Base-by-base conservation (phyloP, 2,797 vertebrate species). In the Hozukius guyotensis region DNA sequence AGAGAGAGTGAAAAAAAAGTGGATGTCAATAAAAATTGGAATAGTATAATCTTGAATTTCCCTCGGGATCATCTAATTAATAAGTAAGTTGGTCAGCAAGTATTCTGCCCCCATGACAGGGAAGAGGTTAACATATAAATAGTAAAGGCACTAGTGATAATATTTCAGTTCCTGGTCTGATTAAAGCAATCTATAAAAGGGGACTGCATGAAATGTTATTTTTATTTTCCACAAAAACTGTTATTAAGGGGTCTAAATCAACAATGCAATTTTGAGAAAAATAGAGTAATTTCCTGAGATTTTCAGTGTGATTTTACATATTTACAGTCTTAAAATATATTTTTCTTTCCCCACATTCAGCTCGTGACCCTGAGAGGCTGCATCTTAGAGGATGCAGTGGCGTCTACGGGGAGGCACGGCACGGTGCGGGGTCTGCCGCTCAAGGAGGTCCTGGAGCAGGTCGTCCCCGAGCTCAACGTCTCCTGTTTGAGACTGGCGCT, bases 291-390 rank as follows among this genome's bases (percentile, higher is more conserved):
- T 70, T 70, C 27, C 55, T 62, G 8, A 65, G 31, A 10, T 27
- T 69, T 72, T 56, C 2, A 18, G 20, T 69, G 55, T 16, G 4
- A 32, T 24, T 64, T 56, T 18, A 14, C 11, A 34, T 70, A 8
- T 53, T 12, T 55, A 1, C 38, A 3, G 4, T 38, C 49, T 53
- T 31, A 49, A 18, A 34, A 16, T 66, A 2, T 52, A 2, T 27
- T 69, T 27, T 31, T 52, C n/a, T 78, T 20, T 25, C 8, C 32
- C 24, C 34, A 4, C 71, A 8, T 79, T 18, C 82, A 99, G 98
- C 95, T 99, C 31, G 93, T 96, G 72, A 99, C 98, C 0, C 93
- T 99, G 18, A 95, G 98, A 4, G 98, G 98, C 5, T 96, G 96
- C 67, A 95, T 99, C 74, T 92, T 97, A 64, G 98, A 99, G 60